A percentile compares a stretch with the other conserved stretches of the same genome.
These are phyloP conservation scores for Halisarca cf. caerulea DNA, from an alignment of 37 sponge, comb jelly and placozoan species.

Conservation along the genomic window DNA sequence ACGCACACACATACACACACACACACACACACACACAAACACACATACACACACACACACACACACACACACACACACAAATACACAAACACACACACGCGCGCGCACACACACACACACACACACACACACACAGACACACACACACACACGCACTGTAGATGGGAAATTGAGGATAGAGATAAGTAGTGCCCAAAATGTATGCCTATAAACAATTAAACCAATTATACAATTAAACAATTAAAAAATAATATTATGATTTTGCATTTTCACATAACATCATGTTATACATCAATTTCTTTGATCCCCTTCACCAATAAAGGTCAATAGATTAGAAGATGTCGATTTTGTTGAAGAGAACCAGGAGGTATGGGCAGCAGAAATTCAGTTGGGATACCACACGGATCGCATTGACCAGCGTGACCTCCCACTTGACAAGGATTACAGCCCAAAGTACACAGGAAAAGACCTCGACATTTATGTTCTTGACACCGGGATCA, in stretches of 20 bases:
- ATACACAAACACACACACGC: not conserved
- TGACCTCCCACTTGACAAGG: conserved; percentile 35
- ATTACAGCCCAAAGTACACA: conserved; percentile 51
- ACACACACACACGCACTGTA: not conserved
- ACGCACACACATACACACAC: too few species aligned
- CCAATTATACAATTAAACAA: too few species aligned
- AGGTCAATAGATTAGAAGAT: not conserved
- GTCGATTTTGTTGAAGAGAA: not conserved
- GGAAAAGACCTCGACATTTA: conserved; percentile 80
- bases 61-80: not conserved
- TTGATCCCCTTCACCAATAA: too few species aligned
- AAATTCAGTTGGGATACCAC: conserved; percentile 34
- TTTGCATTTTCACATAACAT: too few species aligned
- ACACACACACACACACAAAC: too few species aligned
- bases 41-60: not conserved
- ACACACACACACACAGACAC: not conserved
- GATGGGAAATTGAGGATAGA: too few species aligned
- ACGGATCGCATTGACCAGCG: conserved; percentile 75
- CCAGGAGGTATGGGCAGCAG: not conserved
- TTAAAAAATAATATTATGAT: too few species aligned
- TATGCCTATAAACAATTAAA: too few species aligned
- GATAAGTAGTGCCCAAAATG: too few species aligned
- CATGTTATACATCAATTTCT: too few species aligned
- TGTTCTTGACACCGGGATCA: conserved; percentile 66
- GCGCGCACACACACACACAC: not conserved